Evolutionary conservation across 2,113 vertebrate species (phyloP).

Genomic region (Poeciliopsis prolifica): DNA sequence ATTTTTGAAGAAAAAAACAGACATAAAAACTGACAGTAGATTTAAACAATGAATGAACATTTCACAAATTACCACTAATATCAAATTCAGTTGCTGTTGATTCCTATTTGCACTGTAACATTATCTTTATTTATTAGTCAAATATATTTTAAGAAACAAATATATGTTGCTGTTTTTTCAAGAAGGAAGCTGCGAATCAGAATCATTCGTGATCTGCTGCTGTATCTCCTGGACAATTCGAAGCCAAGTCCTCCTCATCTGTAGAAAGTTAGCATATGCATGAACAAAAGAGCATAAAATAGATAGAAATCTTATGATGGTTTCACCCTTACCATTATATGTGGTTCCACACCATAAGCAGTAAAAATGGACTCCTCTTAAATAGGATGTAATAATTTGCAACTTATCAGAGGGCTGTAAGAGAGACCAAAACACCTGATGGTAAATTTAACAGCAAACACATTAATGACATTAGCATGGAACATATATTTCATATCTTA

Average conservation of each 20-base stretch:
- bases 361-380: slow-evolving; percentile 89
- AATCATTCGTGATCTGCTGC: slow-evolving; percentile 87
- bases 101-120: neutral
- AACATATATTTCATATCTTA: neutral
- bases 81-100: neutral
- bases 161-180: neutral
- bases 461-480: neutral
- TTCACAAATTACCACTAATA: neutral
- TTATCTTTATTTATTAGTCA: neutral
- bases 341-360: slow-evolving; percentile 97
- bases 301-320: neutral
- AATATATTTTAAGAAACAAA: neutral
- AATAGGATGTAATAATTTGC: slow-evolving; percentile 87
- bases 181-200: neutral
- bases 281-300: neutral
- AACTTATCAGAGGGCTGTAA: slow-evolving; percentile 89
- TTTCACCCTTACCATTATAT: slow-evolving; percentile 85
- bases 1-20: neutral
- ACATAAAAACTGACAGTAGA: neutral
- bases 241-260: slow-evolving; percentile 89
- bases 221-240: slow-evolving; percentile 91
- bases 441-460: neutral
- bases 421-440: neutral
- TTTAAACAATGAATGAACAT: neutral
- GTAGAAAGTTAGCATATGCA: slow-evolving; percentile 7